Percentiles rank a stretch among this genome's conserved stretches.
These are phyloP conservation scores for Erythrocercus mccallii DNA, from an alignment of 2,113 vertebrate species.

Conservation along the genomic window DNA sequence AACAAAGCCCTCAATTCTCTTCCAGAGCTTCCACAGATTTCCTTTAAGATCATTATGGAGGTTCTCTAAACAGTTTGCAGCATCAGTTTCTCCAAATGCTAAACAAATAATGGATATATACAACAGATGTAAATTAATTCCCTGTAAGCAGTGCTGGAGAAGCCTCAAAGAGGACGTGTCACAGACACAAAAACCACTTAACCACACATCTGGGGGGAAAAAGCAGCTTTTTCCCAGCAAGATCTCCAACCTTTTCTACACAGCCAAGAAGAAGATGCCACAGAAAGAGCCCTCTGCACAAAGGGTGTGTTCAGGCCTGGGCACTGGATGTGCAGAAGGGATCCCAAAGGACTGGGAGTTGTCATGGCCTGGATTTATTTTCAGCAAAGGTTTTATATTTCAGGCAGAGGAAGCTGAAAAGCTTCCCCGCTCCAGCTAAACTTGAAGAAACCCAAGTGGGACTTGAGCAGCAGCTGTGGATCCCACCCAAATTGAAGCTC, in stretches of 20 bases:
- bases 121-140: background rate
- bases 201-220: accelerated
- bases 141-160: background rate
- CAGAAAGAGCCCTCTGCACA: background rate
- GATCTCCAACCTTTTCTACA: background rate
- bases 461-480: background rate
- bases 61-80: background rate
- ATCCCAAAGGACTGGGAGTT: background rate
- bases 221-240: background rate
- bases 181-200: background rate
- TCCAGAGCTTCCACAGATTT: background rate
- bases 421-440: background rate
- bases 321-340: background rate
- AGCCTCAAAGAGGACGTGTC: background rate
- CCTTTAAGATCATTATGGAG: background rate
- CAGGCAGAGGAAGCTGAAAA: background rate
- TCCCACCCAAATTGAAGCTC: background rate
- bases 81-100: background rate
- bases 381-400: background rate
- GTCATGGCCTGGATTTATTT: background rate
- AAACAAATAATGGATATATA: background rate
- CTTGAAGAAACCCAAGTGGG: background rate
- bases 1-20: background rate
- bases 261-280: background rate
- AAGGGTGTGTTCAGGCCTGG: background rate